Evolutionary conservation across 2,888 invertebrate species (phyloP), one percentile per base, ranked within the genome.

Genomic region (Apodemia hepburni): DNA sequence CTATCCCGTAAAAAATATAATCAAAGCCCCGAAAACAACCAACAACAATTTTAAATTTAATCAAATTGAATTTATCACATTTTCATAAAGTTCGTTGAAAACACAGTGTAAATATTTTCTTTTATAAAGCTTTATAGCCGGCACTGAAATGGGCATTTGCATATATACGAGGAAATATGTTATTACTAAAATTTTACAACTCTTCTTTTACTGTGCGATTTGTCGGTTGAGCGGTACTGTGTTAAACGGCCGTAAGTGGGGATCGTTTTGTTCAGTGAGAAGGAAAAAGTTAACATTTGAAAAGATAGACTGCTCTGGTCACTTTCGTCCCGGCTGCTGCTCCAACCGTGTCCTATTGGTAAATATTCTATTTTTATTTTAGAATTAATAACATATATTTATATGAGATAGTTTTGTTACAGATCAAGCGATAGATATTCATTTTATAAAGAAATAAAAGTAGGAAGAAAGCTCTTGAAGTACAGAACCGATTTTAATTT

Each of bases 241-340:
- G 79, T 76, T 77, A 77, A 84, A 84, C 75, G 75, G 70, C 79
- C 79, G 80, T 75, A 77, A 82, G 71, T 74, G 68, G 70, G 73
- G 69, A 71, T 73, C 73, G 73, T 84, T 79, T 84, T 78, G 80
- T 78, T 76, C 72, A 80, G 71, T 72, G 75, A 70, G 65, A 71
- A 70, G 75, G 78, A 82, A 80, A 76, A 77, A 59, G 51, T 51
- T 63, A 61, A 60, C 63, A 60, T 57, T 62, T 58, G 58, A 61
- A 58, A 62, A 59, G 62, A 61, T 42, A 45, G 15, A 22, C 29
- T n/a, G 18, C 8, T 33, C 38, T 38, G 38, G 11, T 38, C 33
- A 17, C 33, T 58, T 47, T 45, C 7, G 29, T 12, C 33, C 27
- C 45, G 45, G 29, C 57, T 57, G 45, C 58, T 61, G 57, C 42